Percentiles rank a stretch among this genome's conserved stretches.
Evolutionary conservation across 2,888 invertebrate species (phyloP).

Genomic region (Trachelus stipa): DNA sequence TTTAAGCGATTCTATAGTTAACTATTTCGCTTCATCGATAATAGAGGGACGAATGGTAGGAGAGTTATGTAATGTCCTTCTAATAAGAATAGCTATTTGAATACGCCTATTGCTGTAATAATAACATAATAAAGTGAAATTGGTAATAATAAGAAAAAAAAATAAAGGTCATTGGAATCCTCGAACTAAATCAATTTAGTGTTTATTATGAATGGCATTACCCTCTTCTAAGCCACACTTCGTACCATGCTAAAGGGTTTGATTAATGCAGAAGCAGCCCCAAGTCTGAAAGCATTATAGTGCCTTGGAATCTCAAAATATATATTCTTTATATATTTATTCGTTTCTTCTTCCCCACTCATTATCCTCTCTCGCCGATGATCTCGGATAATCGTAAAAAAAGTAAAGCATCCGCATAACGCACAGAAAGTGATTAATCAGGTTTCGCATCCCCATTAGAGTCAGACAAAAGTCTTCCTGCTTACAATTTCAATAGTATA

Average conservation of each 20-base stretch:
- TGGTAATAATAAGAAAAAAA: neutral
- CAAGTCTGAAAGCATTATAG: neutral
- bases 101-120: neutral
- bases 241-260: neutral
- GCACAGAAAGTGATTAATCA: neutral
- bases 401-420: neutral
- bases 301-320: neutral
- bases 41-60: neutral
- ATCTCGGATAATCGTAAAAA: neutral
- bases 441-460: neutral
- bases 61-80: neutral
- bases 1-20: neutral
- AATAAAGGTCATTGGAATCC: neutral
- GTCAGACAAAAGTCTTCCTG: neutral
- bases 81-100: neutral
- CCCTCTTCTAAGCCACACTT: neutral
- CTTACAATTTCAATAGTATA: neutral
- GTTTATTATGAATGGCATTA: constrained; percentile 33
- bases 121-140: neutral
- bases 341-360: neutral
- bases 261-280: constrained; percentile 2
- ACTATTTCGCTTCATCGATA: neutral
- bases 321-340: neutral
- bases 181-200: constrained; percentile 29
- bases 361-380: neutral